These are phyloP conservation scores for Plectropomus leopardus DNA, from an alignment of 2,113 vertebrate genomes.

Conservation along the genomic window DNA sequence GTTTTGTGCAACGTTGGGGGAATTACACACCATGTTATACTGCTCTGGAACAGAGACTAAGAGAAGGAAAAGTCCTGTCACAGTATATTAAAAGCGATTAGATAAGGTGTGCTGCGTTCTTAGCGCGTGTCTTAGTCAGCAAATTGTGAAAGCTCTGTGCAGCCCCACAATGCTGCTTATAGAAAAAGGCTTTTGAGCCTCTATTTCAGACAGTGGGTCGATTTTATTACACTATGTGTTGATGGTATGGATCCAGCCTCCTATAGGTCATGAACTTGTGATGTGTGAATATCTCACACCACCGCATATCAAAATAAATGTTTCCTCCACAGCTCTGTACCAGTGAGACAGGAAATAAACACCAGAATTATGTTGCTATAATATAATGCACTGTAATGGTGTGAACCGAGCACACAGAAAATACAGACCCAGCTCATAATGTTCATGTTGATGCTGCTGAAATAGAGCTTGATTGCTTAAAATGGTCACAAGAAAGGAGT, in stretches of 20 bases:
- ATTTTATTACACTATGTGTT: constrained; percentile 8
- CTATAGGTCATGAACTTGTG: constrained; percentile 13
- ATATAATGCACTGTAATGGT: not conserved
- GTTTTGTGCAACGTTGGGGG: not conserved
- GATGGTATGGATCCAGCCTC: constrained; percentile 23
- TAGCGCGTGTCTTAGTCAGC: constrained; percentile 45
- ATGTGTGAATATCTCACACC: constrained; percentile 31
- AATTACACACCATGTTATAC: constrained; percentile 24
- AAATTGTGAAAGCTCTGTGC: constrained; percentile 19
- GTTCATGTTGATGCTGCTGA: not conserved
- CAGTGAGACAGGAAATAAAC: constrained; percentile 14
- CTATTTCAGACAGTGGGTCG: constrained; percentile 24
- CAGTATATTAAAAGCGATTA: constrained; percentile 23
- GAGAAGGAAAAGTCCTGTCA: constrained; percentile 10
- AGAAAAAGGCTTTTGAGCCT: constrained; percentile 8
- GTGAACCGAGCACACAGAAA: constrained; percentile 18
- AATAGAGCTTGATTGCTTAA: not conserved
- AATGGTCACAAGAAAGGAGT: not conserved
- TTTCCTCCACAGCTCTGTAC: constrained; percentile 14
- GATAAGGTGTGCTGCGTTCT: constrained; percentile 30
- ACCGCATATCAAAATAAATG: constrained; percentile 36
- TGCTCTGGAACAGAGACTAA: constrained; percentile 7
- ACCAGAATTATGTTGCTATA: constrained; percentile 2
- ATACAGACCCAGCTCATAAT: not conserved
- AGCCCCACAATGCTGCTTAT: constrained; percentile 16